Conservation (phyloP, 1,140 invertebrate species). For the Rhopalosiphum padi region DNA sequence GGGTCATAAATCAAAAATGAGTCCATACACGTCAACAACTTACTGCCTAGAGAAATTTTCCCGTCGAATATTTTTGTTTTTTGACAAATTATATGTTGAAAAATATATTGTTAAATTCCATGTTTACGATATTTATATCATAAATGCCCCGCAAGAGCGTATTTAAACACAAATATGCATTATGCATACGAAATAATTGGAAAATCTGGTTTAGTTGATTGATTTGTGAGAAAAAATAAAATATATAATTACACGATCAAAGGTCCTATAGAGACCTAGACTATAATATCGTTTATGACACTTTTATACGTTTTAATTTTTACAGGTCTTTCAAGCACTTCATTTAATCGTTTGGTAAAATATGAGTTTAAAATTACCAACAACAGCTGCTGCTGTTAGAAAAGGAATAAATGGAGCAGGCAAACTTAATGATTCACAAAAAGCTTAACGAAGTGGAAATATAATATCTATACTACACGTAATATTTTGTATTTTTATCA, state of each 20-base stretch:
- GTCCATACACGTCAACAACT: neutral
- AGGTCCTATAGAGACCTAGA: too few species aligned
- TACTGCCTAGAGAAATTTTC: neutral
- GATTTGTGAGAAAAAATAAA: neutral
- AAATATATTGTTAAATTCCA: neutral
- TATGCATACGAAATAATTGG: neutral
- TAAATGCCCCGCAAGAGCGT: neutral
- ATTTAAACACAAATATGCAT: neutral
- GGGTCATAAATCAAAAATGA: neutral
- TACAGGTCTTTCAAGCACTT: neutral
- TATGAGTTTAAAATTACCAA: neutral
- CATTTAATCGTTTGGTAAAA: neutral
- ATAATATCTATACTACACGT: neutral
- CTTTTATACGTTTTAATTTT: neutral
- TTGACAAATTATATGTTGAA: neutral
- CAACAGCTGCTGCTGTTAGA: neutral
- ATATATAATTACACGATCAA: neutral
- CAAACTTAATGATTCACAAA: slow-evolving; percentile 7
- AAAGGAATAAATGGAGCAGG: neutral
- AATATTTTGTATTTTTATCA: slow-evolving; percentile 1
- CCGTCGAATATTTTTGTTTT: neutral
- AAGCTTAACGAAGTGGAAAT: slow-evolving; percentile 34
- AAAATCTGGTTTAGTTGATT: neutral
- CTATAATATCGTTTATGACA: neutral
- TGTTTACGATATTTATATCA: neutral